Conservation (phyloP, 2,888 invertebrate species). For the Ceratothoa steindachneri region DNA sequence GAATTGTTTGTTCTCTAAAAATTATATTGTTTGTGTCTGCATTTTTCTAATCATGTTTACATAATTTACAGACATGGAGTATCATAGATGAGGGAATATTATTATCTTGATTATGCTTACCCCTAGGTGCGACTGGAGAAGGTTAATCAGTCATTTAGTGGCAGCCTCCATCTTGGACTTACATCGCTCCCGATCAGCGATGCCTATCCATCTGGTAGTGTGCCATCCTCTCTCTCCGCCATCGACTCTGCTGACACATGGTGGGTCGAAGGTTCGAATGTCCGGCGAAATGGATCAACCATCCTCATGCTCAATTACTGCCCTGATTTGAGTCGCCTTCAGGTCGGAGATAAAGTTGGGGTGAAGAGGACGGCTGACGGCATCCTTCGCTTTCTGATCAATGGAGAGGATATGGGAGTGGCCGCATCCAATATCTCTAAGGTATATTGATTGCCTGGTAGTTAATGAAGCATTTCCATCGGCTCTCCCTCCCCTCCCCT, state of each 20-base stretch:
- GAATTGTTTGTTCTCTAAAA: no score
- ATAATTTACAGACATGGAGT: no score
- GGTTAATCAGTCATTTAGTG: slow-evolving; percentile 64
- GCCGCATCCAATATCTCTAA: slow-evolving; percentile 72
- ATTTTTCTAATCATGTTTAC: no score
- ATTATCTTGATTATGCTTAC: no score
- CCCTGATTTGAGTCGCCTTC: slow-evolving; percentile 73
- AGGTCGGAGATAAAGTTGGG: slow-evolving; percentile 69
- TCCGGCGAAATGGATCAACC: slow-evolving; percentile 50
- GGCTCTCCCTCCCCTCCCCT: no score
- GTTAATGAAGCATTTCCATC: no score
- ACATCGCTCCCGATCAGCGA: slow-evolving; percentile 60
- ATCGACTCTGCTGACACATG: slow-evolving; percentile 63
- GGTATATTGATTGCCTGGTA: slow-evolving; percentile 55
- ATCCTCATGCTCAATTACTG: slow-evolving; percentile 59
- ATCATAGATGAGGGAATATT: no score
- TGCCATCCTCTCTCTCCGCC: slow-evolving; percentile 63
- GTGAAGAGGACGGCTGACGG: slow-evolving; percentile 65
- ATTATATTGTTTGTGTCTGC: no score
- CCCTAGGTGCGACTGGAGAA: slow-evolving; percentile 62
- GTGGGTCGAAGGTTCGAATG: slow-evolving; percentile 60
- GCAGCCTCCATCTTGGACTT: slow-evolving; percentile 73
- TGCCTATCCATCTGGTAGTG: slow-evolving; percentile 61
- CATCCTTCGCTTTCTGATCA: slow-evolving; percentile 69
- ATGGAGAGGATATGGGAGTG: slow-evolving; percentile 74